A percentile compares a stretch with the other conserved stretches of the same genome.
These are phyloP conservation scores for Macrophya alboannulata DNA, from an alignment of 2,888 invertebrate genomes.

Conservation along the genomic window DNA sequence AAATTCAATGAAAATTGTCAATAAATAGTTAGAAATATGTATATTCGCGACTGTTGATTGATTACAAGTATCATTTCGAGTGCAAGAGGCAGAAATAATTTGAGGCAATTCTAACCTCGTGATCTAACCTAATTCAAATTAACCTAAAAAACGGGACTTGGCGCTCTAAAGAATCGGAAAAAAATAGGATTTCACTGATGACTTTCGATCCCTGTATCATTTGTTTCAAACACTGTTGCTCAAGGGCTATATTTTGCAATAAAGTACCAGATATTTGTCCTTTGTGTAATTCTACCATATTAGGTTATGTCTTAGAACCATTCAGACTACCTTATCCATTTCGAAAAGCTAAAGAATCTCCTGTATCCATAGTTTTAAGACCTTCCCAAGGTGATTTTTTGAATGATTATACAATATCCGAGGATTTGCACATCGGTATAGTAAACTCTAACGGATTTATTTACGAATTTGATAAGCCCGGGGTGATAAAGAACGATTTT, in stretches of 20 bases:
- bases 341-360: conserved; percentile 89
- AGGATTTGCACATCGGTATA: conserved; percentile 95
- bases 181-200: conserved; percentile 57
- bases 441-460: conserved; percentile 91
- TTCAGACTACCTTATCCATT: conserved; percentile 92
- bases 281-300: conserved; percentile 82
- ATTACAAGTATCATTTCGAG: background rate
- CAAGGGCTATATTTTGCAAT: conserved; percentile 91
- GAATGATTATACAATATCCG: conserved; percentile 90
- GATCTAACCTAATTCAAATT: background rate
- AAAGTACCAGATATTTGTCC: conserved; percentile 90
- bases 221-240: conserved; percentile 94
- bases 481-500: conserved; percentile 81
- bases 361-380: conserved; percentile 92
- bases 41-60: background rate
- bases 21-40: background rate
- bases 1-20: background rate
- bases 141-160: background rate
- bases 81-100: background rate
- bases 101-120: background rate
- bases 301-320: conserved; percentile 64
- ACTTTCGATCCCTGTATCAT: conserved; percentile 88
- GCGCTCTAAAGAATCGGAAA: background rate
- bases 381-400: conserved; percentile 95
- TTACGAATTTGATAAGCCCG: conserved; percentile 92